Conservation (phyloP, 2,113 vertebrate genomes). For the Aegithalos caudatus region DNA sequence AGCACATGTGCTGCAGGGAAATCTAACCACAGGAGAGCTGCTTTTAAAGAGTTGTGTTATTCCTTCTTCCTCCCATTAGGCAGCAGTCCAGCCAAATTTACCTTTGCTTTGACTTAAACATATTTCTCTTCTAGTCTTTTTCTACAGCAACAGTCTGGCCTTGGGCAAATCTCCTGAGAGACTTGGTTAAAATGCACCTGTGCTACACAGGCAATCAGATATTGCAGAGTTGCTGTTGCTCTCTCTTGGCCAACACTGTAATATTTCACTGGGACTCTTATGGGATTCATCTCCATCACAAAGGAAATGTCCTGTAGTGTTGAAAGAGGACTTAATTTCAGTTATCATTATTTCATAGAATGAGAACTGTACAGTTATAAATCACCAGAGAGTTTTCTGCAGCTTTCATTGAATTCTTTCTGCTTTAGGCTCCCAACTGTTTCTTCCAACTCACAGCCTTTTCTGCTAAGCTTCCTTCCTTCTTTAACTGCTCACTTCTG, state of each 20-base stretch:
- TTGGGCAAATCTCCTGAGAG: not conserved
- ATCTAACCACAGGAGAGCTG: not conserved
- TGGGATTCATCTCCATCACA: slow-evolving; percentile 4
- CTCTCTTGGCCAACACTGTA: not conserved
- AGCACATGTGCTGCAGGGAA: not conserved
- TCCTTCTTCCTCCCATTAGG: slow-evolving; percentile 28
- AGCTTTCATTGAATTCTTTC: slow-evolving; percentile 9
- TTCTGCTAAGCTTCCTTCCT: not conserved
- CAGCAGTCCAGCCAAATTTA: slow-evolving; percentile 25
- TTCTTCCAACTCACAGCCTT: not conserved
- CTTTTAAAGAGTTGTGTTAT: not conserved
- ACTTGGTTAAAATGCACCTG: slow-evolving; percentile 16
- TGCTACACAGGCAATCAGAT: not conserved
- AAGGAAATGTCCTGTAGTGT: slow-evolving; percentile 29
- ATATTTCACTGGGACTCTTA: not conserved
- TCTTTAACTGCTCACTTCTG: not conserved
- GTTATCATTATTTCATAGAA: slow-evolving; percentile 41
- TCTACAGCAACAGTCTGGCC: not conserved
- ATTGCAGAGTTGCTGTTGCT: not conserved
- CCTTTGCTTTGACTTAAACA: slow-evolving; percentile 33
- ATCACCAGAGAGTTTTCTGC: slow-evolving; percentile 20
- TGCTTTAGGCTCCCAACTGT: not conserved
- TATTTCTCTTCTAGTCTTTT: not conserved
- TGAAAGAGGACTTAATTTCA: slow-evolving; percentile 55
- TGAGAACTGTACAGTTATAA: not conserved